Evolutionary conservation across 1,140 invertebrate genomes (phyloP).

Genomic region (Trachymyrmex septentrionalis): DNA sequence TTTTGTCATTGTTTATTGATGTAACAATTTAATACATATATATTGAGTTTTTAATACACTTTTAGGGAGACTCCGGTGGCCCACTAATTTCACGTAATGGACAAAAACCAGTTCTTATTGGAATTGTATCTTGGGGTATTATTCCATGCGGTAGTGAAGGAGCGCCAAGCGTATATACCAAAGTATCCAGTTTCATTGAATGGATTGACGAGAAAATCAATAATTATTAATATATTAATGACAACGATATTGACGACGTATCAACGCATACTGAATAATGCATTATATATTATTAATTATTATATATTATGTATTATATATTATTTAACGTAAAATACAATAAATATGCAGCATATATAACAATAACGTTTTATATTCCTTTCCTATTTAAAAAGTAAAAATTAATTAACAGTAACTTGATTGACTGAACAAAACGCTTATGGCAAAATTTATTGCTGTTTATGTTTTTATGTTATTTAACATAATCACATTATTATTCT

Average conservation of each 20-base stretch:
- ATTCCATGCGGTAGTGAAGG: conserved; percentile 89
- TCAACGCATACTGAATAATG: neutral
- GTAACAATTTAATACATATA: neutral
- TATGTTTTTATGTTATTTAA: too few species aligned
- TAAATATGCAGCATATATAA: conserved; percentile 8
- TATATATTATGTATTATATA: neutral
- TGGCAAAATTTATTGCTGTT: too few species aligned
- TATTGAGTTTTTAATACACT: conserved; percentile 11
- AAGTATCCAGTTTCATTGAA: conserved; percentile 88
- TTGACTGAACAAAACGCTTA: too few species aligned
- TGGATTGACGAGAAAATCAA: conserved; percentile 76
- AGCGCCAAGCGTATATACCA: conserved; percentile 91
- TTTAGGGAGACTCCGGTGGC: conserved; percentile 89
- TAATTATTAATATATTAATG: conserved; percentile 59
- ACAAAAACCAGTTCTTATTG: neutral
- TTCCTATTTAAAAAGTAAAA: too few species aligned
- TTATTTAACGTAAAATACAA: neutral
- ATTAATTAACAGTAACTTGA: too few species aligned
- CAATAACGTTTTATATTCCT: neutral
- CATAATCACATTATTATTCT: too few species aligned
- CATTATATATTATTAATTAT: neutral
- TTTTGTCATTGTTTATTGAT: neutral
- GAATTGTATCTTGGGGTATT: conserved; percentile 93
- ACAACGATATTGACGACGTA: neutral
- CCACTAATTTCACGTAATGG: conserved; percentile 77